A percentile compares a stretch with the other conserved stretches of the same genome.
These are phyloP conservation scores for Momotus momota DNA, from an alignment of 2,797 vertebrate species.

Conservation along the genomic window DNA sequence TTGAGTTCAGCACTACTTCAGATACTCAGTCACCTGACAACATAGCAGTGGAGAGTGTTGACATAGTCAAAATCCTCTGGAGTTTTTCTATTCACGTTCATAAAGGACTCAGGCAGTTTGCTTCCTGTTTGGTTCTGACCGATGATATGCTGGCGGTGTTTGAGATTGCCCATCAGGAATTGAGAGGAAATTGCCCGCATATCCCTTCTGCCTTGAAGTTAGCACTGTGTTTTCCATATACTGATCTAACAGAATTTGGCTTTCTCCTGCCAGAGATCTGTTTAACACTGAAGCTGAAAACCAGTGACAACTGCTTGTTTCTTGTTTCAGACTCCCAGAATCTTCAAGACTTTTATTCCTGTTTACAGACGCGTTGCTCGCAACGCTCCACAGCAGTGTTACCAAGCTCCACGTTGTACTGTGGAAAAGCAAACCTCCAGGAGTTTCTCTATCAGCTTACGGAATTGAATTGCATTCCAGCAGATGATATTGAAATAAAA, in stretches of 20 bases:
- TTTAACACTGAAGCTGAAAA: conserved; percentile 82
- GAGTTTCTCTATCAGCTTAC: conserved; percentile 87
- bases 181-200: conserved; percentile 75
- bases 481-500: conserved; percentile 81
- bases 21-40: conserved; percentile 45
- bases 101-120: conserved; percentile 81
- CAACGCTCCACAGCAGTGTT: conserved; percentile 70
- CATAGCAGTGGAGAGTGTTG: conserved; percentile 61
- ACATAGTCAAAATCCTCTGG: conserved; percentile 86
- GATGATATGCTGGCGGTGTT: conserved; percentile 84
- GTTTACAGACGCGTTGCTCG: conserved; percentile 72
- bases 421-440: conserved; percentile 77
- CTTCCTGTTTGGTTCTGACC: conserved; percentile 88
- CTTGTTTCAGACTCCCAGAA: conserved; percentile 85
- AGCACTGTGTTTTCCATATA: conserved; percentile 81
- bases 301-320: conserved; percentile 78
- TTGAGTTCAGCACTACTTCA: conserved; percentile 76
- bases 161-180: conserved; percentile 78
- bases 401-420: conserved; percentile 57
- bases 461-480: conserved; percentile 88
- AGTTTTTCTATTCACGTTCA: conserved; percentile 87
- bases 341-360: conserved; percentile 82
- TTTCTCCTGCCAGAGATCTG: conserved; percentile 88
- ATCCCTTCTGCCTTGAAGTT: conserved; percentile 82
- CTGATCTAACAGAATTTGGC: conserved; percentile 81